Evolutionary conservation across 37 sponge, comb jelly and placozoan genomes (phyloP), one percentile per base, ranked within the genome.

Genomic region (Chondrilla cf. caribensis): DNA sequence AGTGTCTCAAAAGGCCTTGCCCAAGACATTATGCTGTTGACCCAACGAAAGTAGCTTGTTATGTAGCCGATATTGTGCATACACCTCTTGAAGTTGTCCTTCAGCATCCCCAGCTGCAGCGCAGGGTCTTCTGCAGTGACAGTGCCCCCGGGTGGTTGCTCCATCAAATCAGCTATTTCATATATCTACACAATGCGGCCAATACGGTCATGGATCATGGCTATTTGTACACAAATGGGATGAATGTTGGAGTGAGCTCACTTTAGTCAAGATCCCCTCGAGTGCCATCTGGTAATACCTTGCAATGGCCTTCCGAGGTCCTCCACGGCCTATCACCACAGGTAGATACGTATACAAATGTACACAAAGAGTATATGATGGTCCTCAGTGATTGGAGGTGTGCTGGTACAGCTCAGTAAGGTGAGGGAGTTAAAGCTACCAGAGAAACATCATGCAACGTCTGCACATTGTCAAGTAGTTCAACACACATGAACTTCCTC

Each of bases 151-250:
- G 55, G 25, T 1, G 70, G 28, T 5, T 85, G 80, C 35, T 87
- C 92, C 54, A 86, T 80, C 73, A 91, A 85, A 72, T 88, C 88
- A 70, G 78, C 79, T 8, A 87, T 42, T 14, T 87, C 54, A 19
- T 91, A 82, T 72, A 81, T 82, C 65, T 84, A 36, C 87, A 39
- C 1, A 4, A 26, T 22, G 15, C 29, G 15, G n/a, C n/a, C n/a
- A 22, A 62, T 62, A 6, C 22, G 29, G 18, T 7, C 29, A 62
- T 26, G 29, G 32, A 17, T 31, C 51, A 47, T 6, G 11, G 15
- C 5, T 60, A 26, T 5, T 22, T 19, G 64, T 28, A 60, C n/a
- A n/a, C n/a, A 15, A 60, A 26, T 60, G 29, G 28, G 15, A 9
- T 21, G 29, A 60, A 15, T 6, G 5, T 7, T 60, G 29, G 6